phyloP scores from a whole-genome alignment of 2,797 vertebrate species.

The Valencia hispanica region DNA sequence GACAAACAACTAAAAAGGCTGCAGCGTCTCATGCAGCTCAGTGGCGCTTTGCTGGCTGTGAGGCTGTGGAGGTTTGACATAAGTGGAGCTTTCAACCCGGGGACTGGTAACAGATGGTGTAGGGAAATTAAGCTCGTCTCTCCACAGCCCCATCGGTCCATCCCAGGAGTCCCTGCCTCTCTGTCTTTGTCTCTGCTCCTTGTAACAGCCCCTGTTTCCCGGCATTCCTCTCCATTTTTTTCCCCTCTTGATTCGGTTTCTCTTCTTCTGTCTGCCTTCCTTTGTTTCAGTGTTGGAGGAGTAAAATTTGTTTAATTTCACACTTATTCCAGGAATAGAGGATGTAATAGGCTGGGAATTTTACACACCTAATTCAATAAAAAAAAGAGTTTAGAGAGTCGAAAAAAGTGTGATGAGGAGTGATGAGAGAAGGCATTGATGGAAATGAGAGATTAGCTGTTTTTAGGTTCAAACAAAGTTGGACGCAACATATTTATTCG shows the following conservation, averaged over 20 bases:
- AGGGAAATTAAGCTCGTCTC: constrained; percentile 90
- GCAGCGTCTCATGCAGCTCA: constrained; percentile 44
- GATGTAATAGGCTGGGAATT: constrained; percentile 20
- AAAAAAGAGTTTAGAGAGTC: background rate
- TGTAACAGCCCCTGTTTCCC: constrained; percentile 28
- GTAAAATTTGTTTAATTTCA: constrained; percentile 21
- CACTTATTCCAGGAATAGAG: constrained; percentile 15
- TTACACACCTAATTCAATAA: constrained; percentile 2
- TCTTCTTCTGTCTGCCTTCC: constrained; percentile 31
- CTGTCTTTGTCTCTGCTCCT: constrained; percentile 56
- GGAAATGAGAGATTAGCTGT: background rate
- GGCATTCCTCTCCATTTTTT: constrained; percentile 32
- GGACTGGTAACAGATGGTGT: constrained; percentile 92
- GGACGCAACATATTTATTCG: constrained; percentile 53
- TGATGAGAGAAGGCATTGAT: background rate
- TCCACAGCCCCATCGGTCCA: constrained; percentile 77
- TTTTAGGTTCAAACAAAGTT: constrained; percentile 53
- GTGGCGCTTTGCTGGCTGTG: constrained; percentile 63
- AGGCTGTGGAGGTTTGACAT: constrained; percentile 84
- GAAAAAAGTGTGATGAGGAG: background rate
- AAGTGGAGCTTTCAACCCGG: constrained; percentile 85
- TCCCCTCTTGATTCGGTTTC: constrained; percentile 22
- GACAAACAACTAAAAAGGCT: constrained; percentile 43
- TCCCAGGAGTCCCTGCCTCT: constrained; percentile 76
- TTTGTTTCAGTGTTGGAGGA: constrained; percentile 27